Evolutionary conservation across 2,797 vertebrate genomes (phyloP).

Genomic region (Sebastes taczanowskii): DNA sequence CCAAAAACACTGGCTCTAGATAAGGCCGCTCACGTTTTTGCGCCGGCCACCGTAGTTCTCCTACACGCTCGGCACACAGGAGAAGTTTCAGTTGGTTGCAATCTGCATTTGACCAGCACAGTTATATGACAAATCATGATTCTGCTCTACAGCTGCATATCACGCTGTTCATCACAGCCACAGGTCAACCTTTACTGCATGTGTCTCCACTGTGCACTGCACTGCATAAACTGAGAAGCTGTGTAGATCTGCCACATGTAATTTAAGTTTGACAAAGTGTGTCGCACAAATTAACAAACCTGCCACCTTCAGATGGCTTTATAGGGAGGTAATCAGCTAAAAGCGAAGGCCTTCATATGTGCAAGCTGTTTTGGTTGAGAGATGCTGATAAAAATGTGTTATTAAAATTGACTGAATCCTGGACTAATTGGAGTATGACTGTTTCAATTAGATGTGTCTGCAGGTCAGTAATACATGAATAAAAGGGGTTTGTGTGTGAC

Average conservation of each 20-base stretch:
- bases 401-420: background rate
- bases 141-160: background rate
- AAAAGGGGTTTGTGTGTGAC: too few species aligned
- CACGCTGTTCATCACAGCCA: background rate
- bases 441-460: background rate
- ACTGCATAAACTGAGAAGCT: background rate
- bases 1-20: background rate
- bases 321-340: background rate
- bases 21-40: background rate
- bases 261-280: background rate
- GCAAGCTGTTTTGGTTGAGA: background rate
- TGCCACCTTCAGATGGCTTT: background rate
- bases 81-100: background rate
- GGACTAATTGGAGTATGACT: background rate
- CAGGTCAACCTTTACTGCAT: background rate
- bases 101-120: background rate
- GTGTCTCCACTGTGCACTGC: background rate
- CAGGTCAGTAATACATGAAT: background rate
- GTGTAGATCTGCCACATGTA: background rate
- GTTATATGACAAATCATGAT: background rate
- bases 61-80: background rate
- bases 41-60: background rate
- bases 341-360: background rate
- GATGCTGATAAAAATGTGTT: background rate
- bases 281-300: conserved; percentile 1